Evolutionary conservation across 2,797 vertebrate species (phyloP).

Genomic region (Hippoglossus hippoglossus): DNA sequence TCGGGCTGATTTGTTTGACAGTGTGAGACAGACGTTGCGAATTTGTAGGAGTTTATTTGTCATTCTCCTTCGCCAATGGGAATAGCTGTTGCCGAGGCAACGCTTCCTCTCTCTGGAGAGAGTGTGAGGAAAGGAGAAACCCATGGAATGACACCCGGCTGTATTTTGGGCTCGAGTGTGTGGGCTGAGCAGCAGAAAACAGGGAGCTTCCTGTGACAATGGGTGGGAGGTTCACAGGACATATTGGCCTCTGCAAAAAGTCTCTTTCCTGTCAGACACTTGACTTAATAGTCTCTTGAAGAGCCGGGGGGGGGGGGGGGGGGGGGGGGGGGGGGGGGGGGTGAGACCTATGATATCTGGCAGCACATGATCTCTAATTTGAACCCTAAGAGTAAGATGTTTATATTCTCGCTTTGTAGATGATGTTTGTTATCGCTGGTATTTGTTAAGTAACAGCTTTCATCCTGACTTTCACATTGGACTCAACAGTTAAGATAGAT

Average conservation of each 20-base stretch:
- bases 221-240: slow-evolving; percentile 68
- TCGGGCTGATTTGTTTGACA: slow-evolving; percentile 66
- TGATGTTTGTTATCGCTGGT: not conserved
- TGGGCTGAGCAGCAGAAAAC: slow-evolving; percentile 65
- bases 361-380: not conserved
- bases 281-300: slow-evolving; percentile 29
- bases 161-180: slow-evolving; percentile 70
- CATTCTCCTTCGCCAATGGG: slow-evolving; percentile 56
- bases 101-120: slow-evolving; percentile 65
- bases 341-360: slow-evolving; percentile 8
- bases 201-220: slow-evolving; percentile 71
- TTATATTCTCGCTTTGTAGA: not conserved
- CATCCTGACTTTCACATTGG: not conserved
- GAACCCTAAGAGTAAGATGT: not conserved
- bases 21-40: slow-evolving; percentile 47
- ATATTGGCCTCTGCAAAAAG: slow-evolving; percentile 44
- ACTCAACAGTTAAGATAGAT: too few species aligned
- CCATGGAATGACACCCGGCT: slow-evolving; percentile 64
- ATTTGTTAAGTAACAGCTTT: not conserved
- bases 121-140: slow-evolving; percentile 56
- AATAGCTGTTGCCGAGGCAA: slow-evolving; percentile 72
- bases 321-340: slow-evolving; percentile 15
- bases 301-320: slow-evolving; percentile 10
- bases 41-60: slow-evolving; percentile 53
- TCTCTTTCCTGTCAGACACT: slow-evolving; percentile 44